phyloP scores from a whole-genome alignment of 2,888 invertebrate genomes.

The Rhyacophila evoluta region DNA sequence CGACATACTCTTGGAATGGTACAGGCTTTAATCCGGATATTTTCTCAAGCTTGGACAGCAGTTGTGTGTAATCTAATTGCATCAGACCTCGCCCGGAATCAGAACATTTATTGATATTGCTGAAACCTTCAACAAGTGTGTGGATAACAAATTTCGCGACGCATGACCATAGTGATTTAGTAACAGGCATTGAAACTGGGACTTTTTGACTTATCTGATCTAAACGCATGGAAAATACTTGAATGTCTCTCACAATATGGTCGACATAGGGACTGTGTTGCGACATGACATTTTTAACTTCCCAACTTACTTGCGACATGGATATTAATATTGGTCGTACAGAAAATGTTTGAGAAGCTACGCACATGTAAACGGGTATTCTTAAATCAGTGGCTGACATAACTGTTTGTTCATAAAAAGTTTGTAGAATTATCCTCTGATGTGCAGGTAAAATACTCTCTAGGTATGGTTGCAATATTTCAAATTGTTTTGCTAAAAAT shows the following conservation, averaged over 20 bases:
- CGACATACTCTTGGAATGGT: constrained; percentile 91
- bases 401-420: constrained; percentile 81
- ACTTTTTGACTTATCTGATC: constrained; percentile 79
- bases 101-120: constrained; percentile 92
- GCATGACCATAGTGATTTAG: constrained; percentile 86
- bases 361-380: constrained; percentile 88
- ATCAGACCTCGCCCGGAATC: constrained; percentile 96
- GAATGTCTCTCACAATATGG: constrained; percentile 78
- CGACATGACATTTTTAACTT: constrained; percentile 93
- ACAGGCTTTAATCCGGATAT: constrained; percentile 86
- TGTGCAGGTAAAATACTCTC: constrained; percentile 84
- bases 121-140: constrained; percentile 93
- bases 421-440: constrained; percentile 75
- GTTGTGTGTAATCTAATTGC: constrained; percentile 97
- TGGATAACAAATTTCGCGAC: constrained; percentile 88
- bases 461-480: constrained; percentile 85
- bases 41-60: constrained; percentile 90
- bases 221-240: constrained; percentile 82
- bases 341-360: constrained; percentile 84
- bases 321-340: constrained; percentile 79
- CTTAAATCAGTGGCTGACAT: constrained; percentile 80
- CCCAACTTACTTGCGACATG: constrained; percentile 97
- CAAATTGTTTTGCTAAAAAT: constrained; percentile 90
- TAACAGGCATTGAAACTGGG: constrained; percentile 77
- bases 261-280: constrained; percentile 94